Conservation (phyloP, 2,888 invertebrate genomes). For the Tholera decimalis region DNA sequence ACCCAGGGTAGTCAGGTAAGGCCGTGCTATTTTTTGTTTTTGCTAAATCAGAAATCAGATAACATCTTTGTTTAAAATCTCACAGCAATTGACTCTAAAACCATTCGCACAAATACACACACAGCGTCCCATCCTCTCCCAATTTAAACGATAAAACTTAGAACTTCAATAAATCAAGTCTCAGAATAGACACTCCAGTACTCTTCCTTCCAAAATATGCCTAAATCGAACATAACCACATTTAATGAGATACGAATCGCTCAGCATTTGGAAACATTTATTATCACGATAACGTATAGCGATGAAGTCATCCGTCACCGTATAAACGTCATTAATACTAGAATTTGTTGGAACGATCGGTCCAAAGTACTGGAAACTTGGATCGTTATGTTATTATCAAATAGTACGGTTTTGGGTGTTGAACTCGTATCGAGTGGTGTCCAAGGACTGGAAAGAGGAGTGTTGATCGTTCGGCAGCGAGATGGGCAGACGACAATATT, state of each 20-base stretch:
- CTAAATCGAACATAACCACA: constrained; percentile 48
- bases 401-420: constrained; percentile 15
- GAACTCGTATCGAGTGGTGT: too few species aligned
- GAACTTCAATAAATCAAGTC: constrained; percentile 31
- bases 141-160: constrained; percentile 11
- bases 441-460: too few species aligned
- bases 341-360: constrained; percentile 54
- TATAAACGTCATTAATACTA: constrained; percentile 66
- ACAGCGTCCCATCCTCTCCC: too few species aligned
- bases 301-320: constrained; percentile 66
- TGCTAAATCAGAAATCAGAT: too few species aligned
- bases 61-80: too few species aligned
- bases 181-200: constrained; percentile 5
- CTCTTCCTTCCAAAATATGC: constrained; percentile 17
- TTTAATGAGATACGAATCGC: constrained; percentile 61
- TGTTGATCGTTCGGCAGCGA: too few species aligned
- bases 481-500: too few species aligned
- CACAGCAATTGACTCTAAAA: not conserved
- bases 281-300: constrained; percentile 55
- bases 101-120: not conserved
- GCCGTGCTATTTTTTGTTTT: too few species aligned
- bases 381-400: constrained; percentile 46
- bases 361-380: constrained; percentile 36
- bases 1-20: too few species aligned
- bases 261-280: constrained; percentile 54